These are phyloP conservation scores for Lithophane ornitopus DNA, from an alignment of 2,888 invertebrate genomes.

Conservation along the genomic window DNA sequence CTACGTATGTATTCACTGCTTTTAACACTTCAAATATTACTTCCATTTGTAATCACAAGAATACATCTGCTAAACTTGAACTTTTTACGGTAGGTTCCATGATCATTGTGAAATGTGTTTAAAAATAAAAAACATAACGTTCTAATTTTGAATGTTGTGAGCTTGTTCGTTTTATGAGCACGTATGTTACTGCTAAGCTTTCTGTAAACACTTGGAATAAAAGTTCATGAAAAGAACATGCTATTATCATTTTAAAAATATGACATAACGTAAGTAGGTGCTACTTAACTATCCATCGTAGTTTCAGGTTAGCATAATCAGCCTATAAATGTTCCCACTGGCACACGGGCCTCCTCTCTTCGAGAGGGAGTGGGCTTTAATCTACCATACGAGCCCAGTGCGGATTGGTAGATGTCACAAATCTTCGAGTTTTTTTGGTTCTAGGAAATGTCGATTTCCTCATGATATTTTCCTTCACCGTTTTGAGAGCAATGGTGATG, in stretches of 20 bases:
- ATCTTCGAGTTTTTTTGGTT: no score
- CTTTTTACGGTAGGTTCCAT: slow-evolving; percentile 1
- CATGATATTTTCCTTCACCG: no score
- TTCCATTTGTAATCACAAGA: slow-evolving; percentile 29
- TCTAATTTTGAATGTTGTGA: slow-evolving; percentile 24
- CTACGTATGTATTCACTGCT: slow-evolving; percentile 16
- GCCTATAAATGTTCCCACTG: background rate
- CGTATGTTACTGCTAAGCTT: background rate
- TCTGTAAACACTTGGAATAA: background rate
- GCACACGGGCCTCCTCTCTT: background rate
- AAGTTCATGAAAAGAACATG: background rate
- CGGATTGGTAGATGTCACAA: no score
- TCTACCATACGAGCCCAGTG: no score
- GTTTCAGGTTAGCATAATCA: background rate
- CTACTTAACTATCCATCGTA: background rate
- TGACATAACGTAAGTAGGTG: background rate
- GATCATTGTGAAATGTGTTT: slow-evolving; percentile 7
- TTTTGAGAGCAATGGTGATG: no score
- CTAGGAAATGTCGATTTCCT: no score
- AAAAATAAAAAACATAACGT: slow-evolving; percentile 19
- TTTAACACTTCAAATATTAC: slow-evolving; percentile 57
- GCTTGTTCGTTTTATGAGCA: slow-evolving; percentile 2
- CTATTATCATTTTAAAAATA: background rate
- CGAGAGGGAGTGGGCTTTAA: background rate
- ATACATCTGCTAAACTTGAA: slow-evolving; percentile 42